Percentiles rank a stretch among this genome's conserved stretches.
Evolutionary conservation across 2,888 invertebrate genomes (phyloP).

Genomic region (Melikaiella ostensackeni): DNA sequence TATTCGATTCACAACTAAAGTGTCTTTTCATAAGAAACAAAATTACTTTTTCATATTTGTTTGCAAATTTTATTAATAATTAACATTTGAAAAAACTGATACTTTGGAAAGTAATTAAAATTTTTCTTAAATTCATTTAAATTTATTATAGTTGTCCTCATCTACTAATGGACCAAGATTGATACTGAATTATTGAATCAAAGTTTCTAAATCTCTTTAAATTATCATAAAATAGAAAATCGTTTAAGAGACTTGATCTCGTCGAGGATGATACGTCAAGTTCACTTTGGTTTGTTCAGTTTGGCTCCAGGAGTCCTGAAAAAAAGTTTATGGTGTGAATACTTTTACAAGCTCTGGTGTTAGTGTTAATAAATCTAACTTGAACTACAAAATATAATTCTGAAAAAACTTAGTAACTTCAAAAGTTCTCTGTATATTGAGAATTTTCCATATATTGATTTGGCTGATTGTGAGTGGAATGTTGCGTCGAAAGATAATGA

Average conservation of each 20-base stretch:
- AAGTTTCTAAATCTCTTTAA: background rate
- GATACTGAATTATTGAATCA: background rate
- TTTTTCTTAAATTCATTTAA: background rate
- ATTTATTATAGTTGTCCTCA: background rate
- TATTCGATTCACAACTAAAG: background rate
- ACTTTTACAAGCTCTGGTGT: no score
- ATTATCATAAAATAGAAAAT: background rate
- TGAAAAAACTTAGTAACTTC: no score
- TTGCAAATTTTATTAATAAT: background rate
- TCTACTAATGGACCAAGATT: background rate
- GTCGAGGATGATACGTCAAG: background rate
- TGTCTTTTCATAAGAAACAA: background rate
- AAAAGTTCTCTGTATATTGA: no score
- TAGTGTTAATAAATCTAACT: no score
- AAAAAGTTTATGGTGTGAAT: no score
- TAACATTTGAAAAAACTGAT: background rate
- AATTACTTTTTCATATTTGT: background rate
- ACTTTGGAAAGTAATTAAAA: background rate
- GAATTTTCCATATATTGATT: background rate
- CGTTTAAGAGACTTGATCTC: background rate
- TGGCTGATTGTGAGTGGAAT: background rate
- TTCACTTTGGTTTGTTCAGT: background rate
- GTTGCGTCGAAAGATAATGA: background rate
- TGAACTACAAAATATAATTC: no score
- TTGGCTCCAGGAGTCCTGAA: no score